Conservation (phyloP, 23 tunicate species). For the Clavelina lepadiformis region DNA sequence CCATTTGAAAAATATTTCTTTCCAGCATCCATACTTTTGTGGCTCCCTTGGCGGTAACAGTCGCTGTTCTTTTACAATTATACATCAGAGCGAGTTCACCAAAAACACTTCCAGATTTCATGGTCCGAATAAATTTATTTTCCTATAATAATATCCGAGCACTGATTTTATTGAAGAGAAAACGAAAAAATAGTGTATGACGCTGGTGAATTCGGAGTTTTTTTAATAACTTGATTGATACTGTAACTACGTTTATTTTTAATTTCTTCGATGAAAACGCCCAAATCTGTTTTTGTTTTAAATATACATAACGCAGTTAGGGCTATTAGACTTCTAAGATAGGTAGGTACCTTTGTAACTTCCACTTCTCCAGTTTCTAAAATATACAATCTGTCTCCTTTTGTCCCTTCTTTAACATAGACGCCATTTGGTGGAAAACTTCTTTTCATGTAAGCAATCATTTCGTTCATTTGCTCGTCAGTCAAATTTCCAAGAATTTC, state of each 20-base stretch:
- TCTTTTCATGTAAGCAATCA: constrained; percentile 83
- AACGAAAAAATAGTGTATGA: no score
- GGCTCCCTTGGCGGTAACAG: constrained; percentile 70
- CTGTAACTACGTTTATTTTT: no score
- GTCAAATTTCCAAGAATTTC: constrained; percentile 48
- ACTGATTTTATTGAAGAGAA: no score
- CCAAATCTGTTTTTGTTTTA: no score
- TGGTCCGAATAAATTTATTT: constrained; percentile 13
- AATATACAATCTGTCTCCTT: constrained; percentile 87
- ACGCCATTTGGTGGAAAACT: constrained; percentile 45
- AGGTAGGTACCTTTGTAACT: constrained; percentile 79
- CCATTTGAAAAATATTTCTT: constrained; percentile 54
- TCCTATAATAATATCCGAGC: no score
- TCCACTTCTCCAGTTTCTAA: constrained; percentile 83
- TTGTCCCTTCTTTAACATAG: constrained; percentile 86
- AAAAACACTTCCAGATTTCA: constrained; percentile 75
- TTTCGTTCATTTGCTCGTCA: constrained; percentile 63
- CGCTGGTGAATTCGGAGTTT: no score
- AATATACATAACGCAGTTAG: no score
- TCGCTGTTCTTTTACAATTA: constrained; percentile 86
- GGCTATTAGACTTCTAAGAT: no score
- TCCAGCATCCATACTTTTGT: constrained; percentile 82
- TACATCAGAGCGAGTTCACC: constrained; percentile 93
- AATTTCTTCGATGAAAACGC: no score
- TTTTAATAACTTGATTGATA: no score